Evolutionary conservation across 1,140 invertebrate genomes (phyloP).

Genomic region (Lanistes nyassanus): DNA sequence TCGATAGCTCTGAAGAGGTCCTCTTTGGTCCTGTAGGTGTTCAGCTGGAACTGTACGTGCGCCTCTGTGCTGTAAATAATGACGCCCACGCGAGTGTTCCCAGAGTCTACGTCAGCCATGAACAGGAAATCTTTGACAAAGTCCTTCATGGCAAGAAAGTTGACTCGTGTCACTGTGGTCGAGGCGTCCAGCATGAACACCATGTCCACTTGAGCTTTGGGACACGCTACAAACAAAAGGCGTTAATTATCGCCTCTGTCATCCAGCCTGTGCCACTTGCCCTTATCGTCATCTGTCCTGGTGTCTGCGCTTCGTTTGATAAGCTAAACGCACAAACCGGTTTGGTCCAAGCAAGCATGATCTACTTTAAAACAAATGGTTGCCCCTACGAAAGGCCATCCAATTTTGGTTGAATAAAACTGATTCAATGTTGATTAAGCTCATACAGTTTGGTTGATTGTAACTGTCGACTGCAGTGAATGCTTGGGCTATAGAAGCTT

Average conservation of each 20-base stretch:
- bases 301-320: not conserved
- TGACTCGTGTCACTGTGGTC: conserved; percentile 48
- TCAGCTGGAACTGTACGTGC: conserved; percentile 41
- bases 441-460: too few species aligned
- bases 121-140: conserved; percentile 50
- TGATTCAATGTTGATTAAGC: too few species aligned
- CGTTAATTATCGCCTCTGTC: not conserved
- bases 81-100: conserved; percentile 43
- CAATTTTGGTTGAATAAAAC: too few species aligned
- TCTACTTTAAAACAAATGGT: not conserved
- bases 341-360: too few species aligned
- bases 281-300: not conserved
- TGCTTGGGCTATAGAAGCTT: too few species aligned
- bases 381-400: not conserved
- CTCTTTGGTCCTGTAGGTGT: conserved; percentile 39
- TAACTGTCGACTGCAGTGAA: too few species aligned
- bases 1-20: conserved; percentile 42
- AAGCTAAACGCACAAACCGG: not conserved
- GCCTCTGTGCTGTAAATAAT: conserved; percentile 51
- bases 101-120: conserved; percentile 43
- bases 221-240: conserved; percentile 34
- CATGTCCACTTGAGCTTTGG: conserved; percentile 41
- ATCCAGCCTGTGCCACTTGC: not conserved
- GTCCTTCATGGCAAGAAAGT: conserved; percentile 52
- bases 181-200: conserved; percentile 60